Evolutionary conservation across 1,140 invertebrate species (phyloP), one percentile per base, ranked within the genome.

Genomic region (Plodia interpunctella): DNA sequence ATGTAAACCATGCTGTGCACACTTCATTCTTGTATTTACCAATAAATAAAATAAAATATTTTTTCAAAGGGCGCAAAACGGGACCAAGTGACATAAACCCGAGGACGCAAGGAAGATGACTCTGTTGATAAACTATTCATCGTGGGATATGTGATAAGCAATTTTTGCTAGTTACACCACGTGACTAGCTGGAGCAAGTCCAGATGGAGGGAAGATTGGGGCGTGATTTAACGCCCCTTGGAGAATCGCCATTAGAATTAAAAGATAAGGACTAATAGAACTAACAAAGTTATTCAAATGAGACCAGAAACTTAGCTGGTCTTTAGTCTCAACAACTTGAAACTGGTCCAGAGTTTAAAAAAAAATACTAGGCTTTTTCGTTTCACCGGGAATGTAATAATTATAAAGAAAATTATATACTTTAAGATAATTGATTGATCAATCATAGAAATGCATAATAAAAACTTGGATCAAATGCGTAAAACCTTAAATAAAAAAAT

Each of bases 51-150:
- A 9, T 35, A 35, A 2, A 11, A 5, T 5, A 35, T 11, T 35
- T 35, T 6, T 2, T 25, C 2, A 3, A 32, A 44, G n/a, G 38
- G 15, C 38, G 2, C 2, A 44, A 44, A 44, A 44, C 10, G 5
- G 13, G 38, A 11, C 38, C 38, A 44, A 15, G 8, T 3, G 10
- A n/a, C 5, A 44, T 44, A 44, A 44, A 44, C 3, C 38, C 38
- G 13, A 44, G 30, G 38, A 44, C 38, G 38, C 38, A 44, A 44
- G 38, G 13, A n/a, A 44, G 38, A 44, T 44, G 38, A 44, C 38
- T n/a, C n/a, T 44, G 38, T 44, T 44, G 38, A 44, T 44, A 44
- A 44, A 44, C 38, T 44, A 44, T 17, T 15, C 38, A n/a, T 44
- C 38, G 13, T 44, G 38, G 38, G 5, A 5, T 44, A 3, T 15